A percentile compares a stretch with the other conserved stretches of the same genome.
Conservation (phyloP, 2,888 invertebrate genomes). For the Mesorhabditis spiculigera region DNA sequence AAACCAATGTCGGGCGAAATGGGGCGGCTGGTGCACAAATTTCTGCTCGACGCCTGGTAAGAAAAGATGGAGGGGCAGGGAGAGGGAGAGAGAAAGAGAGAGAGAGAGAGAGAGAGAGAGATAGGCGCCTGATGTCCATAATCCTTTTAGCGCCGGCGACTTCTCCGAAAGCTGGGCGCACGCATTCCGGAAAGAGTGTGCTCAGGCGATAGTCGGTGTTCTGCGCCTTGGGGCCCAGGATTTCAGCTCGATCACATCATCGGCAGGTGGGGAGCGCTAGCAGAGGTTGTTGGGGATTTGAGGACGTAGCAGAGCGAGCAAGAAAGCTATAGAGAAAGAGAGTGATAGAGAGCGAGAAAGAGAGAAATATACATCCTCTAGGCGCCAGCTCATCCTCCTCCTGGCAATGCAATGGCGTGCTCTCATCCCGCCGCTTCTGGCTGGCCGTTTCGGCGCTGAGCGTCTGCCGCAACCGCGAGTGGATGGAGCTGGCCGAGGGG, state of each 20-base stretch:
- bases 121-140: too few species aligned
- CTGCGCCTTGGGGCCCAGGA: not conserved
- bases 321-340: too few species aligned
- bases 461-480: constrained; percentile 68
- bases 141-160: constrained; percentile 24
- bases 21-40: constrained; percentile 22
- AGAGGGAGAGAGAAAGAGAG: too few species aligned
- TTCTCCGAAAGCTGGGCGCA: constrained; percentile 43
- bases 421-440: constrained; percentile 67
- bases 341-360: too few species aligned
- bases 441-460: constrained; percentile 86
- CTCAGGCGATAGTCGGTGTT: constrained; percentile 14
- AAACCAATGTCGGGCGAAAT: constrained; percentile 37
- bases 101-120: too few species aligned
- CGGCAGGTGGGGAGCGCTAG: not conserved
- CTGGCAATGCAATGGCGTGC: not conserved
- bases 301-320: too few species aligned
- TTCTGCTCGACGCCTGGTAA: not conserved
- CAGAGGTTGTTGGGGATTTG: not conserved
- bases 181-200: constrained; percentile 36
- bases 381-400: too few species aligned
- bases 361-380: too few species aligned
- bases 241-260: not conserved
- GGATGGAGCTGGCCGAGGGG: constrained; percentile 40
- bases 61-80: not conserved